Evolutionary conservation across 2,113 vertebrate species (phyloP).

Genomic region (Bombycilla garrulus): DNA sequence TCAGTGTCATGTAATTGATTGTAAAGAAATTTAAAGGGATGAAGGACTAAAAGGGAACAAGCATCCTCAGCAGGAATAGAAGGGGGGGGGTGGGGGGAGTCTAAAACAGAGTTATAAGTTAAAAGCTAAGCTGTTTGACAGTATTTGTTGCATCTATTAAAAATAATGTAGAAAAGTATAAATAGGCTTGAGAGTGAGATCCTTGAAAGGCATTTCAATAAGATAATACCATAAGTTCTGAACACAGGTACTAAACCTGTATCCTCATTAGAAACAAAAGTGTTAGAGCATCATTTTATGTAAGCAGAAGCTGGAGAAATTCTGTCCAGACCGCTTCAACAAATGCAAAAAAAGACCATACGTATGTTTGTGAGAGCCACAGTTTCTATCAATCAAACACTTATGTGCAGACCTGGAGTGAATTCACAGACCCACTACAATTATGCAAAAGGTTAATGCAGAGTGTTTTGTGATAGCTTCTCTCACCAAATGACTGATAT

Average conservation of each 20-base stretch:
- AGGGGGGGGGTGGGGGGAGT: rapidly evolving
- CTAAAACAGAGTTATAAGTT: neutral
- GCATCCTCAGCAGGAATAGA: neutral
- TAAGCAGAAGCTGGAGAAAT: neutral
- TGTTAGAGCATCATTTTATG: neutral
- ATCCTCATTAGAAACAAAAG: neutral
- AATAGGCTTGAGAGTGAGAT: neutral
- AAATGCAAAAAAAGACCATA: neutral
- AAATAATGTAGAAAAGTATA: neutral
- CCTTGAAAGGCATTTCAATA: neutral
- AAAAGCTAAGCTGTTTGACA: neutral
- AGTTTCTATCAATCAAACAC: neutral
- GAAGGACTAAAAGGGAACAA: slow-evolving; percentile 1
- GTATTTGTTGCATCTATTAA: neutral
- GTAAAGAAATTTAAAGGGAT: slow-evolving; percentile 38
- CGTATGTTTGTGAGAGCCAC: neutral
- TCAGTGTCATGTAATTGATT: slow-evolving; percentile 53
- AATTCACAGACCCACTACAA: neutral
- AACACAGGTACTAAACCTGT: neutral
- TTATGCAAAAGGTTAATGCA: neutral
- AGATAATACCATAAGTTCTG: neutral
- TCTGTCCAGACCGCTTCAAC: neutral
- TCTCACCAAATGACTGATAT: neutral
- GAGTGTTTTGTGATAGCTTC: neutral
- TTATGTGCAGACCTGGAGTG: neutral